A percentile compares a stretch with the other conserved stretches of the same genome.
Conservation (phyloP, 2,113 vertebrate species). For the Tonatia bakeri region DNA sequence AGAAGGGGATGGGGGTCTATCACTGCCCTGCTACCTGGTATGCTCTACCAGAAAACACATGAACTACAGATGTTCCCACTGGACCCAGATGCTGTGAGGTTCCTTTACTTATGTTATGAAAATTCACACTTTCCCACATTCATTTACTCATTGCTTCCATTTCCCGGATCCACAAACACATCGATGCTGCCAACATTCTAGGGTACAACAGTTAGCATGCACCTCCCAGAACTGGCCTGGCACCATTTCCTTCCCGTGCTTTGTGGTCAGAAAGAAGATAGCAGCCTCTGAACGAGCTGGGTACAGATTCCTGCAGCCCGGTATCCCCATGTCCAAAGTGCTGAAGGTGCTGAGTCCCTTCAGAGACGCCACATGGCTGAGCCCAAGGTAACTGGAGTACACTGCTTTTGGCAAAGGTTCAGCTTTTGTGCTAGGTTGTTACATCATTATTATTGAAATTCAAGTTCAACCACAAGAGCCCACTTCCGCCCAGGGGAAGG, state of each 20-base stretch:
- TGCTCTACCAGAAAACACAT: not conserved
- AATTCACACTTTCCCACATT: not conserved
- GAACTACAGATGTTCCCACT: not conserved
- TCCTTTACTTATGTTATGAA: not conserved
- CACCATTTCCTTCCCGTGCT: not conserved
- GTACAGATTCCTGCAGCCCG: not conserved
- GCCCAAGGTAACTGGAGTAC: not conserved
- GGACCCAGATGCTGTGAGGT: not conserved
- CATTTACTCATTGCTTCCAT: not conserved
- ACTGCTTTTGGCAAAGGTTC: not conserved
- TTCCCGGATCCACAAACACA: not conserved
- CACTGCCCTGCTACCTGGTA: not conserved
- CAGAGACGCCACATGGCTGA: not conserved
- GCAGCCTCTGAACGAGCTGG: not conserved
- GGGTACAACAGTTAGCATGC: no score
- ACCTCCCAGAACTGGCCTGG: not conserved
- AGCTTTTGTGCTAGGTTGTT: not conserved
- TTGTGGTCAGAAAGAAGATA: not conserved
- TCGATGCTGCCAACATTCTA: not conserved
- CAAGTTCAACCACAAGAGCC: not conserved
- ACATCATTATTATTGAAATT: not conserved
- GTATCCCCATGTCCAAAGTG: not conserved
- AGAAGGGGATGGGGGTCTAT: not conserved
- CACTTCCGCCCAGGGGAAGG: not conserved
- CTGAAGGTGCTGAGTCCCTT: not conserved